These are phyloP conservation scores for Hystrix brachyura DNA, from an alignment of 2,113 vertebrate genomes.

Conservation along the genomic window DNA sequence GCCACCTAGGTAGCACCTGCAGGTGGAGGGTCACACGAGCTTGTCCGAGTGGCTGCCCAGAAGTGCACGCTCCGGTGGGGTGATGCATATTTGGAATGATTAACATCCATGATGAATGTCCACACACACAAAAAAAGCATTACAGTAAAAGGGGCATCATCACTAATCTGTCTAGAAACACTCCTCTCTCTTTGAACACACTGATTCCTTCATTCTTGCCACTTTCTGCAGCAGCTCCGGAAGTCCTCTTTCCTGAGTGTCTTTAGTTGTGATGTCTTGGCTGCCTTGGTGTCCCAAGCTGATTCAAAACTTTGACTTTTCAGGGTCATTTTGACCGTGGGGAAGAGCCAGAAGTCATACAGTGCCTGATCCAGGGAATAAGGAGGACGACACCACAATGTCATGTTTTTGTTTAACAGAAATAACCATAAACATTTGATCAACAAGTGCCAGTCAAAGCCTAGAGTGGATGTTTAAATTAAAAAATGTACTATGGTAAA, in stretches of 20 bases:
- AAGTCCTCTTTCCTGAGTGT: not conserved
- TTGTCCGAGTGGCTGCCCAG: not conserved
- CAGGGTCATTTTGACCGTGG: not conserved
- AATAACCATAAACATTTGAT: not conserved
- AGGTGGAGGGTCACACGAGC: rapidly evolving
- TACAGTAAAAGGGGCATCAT: not conserved
- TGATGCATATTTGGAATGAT: not conserved
- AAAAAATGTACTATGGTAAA: not conserved
- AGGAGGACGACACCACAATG: not conserved
- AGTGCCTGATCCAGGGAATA: not conserved
- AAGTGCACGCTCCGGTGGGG: not conserved
- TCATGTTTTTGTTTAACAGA: not conserved
- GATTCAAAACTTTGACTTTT: not conserved
- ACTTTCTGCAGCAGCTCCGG: not conserved
- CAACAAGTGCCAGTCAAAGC: not conserved
- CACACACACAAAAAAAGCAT: not conserved
- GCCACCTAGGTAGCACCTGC: not conserved
- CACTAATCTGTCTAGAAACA: not conserved
- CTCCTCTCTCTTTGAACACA: not conserved
- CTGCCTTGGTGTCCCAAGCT: not conserved
- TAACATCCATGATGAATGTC: not conserved
- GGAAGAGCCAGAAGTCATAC: not conserved
- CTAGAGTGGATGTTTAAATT: not conserved
- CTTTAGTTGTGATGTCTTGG: not conserved
- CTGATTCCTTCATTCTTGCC: not conserved